These are phyloP conservation scores for Piezodorus guildinii DNA, from an alignment of 1,140 invertebrate genomes.

Conservation along the genomic window DNA sequence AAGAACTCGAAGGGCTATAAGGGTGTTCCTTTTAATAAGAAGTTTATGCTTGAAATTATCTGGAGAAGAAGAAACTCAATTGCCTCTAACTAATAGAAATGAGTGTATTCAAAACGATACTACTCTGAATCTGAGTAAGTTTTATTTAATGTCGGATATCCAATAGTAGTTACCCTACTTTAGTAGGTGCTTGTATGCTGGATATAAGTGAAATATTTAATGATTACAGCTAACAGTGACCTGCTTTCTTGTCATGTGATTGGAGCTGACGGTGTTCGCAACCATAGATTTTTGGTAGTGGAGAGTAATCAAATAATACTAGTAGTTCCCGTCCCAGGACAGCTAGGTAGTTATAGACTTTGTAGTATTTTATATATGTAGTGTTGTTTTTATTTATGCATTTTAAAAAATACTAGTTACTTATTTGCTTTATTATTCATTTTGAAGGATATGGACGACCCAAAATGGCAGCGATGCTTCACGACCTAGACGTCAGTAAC, in stretches of 20 bases:
- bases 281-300: slow-evolving; percentile 86
- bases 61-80: slow-evolving; percentile 69
- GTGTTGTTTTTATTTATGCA: too few relatives aligned
- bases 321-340: slow-evolving; percentile 86
- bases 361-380: background rate
- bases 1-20: slow-evolving; percentile 79
- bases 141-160: background rate
- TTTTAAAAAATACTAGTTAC: too few relatives aligned
- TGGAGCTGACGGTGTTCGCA: slow-evolving; percentile 77
- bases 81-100: slow-evolving; percentile 85
- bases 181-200: slow-evolving; percentile 5
- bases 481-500: slow-evolving; percentile 45
- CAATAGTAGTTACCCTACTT: background rate
- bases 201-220: slow-evolving; percentile 15
- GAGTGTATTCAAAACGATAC: slow-evolving; percentile 60
- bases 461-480: slow-evolving; percentile 23
- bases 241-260: slow-evolving; percentile 90
- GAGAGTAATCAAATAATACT: slow-evolving; percentile 89
- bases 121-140: slow-evolving; percentile 27
- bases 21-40: slow-evolving; percentile 87
- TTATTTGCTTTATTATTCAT: background rate
- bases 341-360: slow-evolving; percentile 53
- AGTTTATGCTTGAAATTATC: slow-evolving; percentile 69
- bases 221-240: slow-evolving; percentile 42
- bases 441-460: slow-evolving; percentile 20